These are phyloP conservation scores for Phenganax stokvisi DNA, from an alignment of 92 coral and sea anemone species.

Conservation along the genomic window DNA sequence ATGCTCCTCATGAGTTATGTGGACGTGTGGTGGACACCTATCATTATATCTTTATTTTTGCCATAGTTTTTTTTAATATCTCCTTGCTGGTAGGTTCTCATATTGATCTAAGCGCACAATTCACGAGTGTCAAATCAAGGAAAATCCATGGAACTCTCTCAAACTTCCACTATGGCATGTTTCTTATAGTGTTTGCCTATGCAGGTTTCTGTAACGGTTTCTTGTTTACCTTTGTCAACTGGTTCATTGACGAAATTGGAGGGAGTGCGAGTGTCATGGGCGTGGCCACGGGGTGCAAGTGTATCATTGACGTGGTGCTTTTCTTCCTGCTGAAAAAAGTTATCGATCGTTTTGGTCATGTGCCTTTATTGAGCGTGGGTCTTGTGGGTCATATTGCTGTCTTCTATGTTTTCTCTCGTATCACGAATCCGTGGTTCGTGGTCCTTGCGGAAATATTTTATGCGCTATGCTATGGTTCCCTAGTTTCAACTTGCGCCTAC, in stretches of 20 bases:
- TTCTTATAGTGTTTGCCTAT: constrained; percentile 56
- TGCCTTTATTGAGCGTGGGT: constrained; percentile 61
- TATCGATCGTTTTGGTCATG: constrained; percentile 53
- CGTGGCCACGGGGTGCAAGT: constrained; percentile 70
- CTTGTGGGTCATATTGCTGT: constrained; percentile 61
- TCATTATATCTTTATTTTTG: constrained; percentile 16
- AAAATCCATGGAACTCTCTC: constrained; percentile 12
- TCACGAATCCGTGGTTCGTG: constrained; percentile 68
- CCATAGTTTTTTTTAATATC: constrained; percentile 1
- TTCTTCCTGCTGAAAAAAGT: constrained; percentile 58
- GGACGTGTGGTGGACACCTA: constrained; percentile 2
- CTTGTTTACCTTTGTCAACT: constrained; percentile 74
- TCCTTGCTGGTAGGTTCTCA: constrained; percentile 6
- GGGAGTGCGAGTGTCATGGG: constrained; percentile 76
- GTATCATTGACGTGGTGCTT: constrained; percentile 56
- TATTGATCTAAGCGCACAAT: neutral
- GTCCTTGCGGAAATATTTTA: constrained; percentile 66
- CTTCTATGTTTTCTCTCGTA: constrained; percentile 58
- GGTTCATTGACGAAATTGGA: constrained; percentile 73
- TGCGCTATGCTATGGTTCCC: constrained; percentile 70
- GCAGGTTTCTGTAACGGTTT: constrained; percentile 71
- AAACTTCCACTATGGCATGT: constrained; percentile 29
- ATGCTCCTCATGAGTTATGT: constrained; percentile 1
- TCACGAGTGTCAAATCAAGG: neutral
- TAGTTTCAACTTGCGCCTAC: constrained; percentile 68